A percentile compares a stretch with the other conserved stretches of the same genome.
These are phyloP conservation scores for Eulithis testata DNA, from an alignment of 2,888 invertebrate species.

Conservation along the genomic window DNA sequence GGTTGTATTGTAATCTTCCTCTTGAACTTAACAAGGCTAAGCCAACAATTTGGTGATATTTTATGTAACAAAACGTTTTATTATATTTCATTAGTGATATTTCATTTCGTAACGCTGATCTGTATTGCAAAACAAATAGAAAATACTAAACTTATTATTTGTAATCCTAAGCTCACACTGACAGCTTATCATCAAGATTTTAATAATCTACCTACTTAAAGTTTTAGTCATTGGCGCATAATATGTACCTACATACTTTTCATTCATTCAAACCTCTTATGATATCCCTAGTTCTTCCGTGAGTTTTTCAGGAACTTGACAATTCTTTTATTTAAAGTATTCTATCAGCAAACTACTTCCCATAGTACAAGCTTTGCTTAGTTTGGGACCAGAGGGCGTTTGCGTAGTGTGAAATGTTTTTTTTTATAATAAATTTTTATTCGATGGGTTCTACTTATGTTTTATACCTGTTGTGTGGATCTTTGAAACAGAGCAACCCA, in stretches of 20 bases:
- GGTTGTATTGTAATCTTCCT: conserved; percentile 26
- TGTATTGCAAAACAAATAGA: conserved; percentile 4
- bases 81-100: conserved; percentile 9
- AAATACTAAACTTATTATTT: conserved; percentile 7
- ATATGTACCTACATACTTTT: neutral
- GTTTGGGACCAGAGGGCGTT: too few species aligned
- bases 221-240: conserved; percentile 58
- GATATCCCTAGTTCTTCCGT: conserved; percentile 2
- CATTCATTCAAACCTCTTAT: too few species aligned
- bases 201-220: conserved; percentile 44
- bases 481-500: too few species aligned
- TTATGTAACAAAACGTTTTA: conserved; percentile 17
- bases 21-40: conserved; percentile 31
- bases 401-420: too few species aligned
- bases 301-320: neutral
- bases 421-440: too few species aligned
- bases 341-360: neutral
- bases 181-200: conserved; percentile 24
- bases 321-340: too few species aligned
- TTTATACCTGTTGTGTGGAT: too few species aligned
- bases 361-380: too few species aligned
- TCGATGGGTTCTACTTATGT: too few species aligned
- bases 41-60: conserved; percentile 31
- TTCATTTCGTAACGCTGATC: conserved; percentile 24
- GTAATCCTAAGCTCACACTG: neutral